Percentiles rank a stretch among this genome's conserved stretches.
Evolutionary conservation across 2,888 invertebrate genomes (phyloP).

Genomic region (Spilosoma lubricipeda): DNA sequence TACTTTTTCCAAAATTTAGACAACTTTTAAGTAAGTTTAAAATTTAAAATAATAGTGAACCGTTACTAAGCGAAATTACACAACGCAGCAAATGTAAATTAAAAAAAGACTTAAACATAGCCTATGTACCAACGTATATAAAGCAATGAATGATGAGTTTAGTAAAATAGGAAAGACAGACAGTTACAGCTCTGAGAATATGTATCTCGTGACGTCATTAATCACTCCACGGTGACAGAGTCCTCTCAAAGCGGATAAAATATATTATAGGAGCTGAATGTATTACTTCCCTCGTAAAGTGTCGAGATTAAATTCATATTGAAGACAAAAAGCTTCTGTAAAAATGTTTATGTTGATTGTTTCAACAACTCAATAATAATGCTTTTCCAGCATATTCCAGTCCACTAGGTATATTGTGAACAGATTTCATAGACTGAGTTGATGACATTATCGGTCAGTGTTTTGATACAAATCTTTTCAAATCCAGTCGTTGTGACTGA

Average conservation of each 20-base stretch:
- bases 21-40: too few relatives aligned
- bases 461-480: too few relatives aligned
- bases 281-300: neutral
- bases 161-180: neutral
- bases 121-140: neutral
- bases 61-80: neutral
- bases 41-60: too few relatives aligned
- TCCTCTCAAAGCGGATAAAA: neutral
- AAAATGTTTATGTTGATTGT: neutral
- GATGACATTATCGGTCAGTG: too few relatives aligned
- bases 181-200: neutral
- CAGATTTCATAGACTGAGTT: too few relatives aligned
- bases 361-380: neutral
- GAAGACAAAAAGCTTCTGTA: neutral
- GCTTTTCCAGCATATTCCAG: too few relatives aligned
- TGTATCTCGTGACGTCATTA: neutral
- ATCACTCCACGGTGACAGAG: slow-evolving; percentile 15
- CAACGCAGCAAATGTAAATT: neutral
- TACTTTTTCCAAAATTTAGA: too few relatives aligned
- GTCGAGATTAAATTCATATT: neutral
- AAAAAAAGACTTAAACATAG: too few relatives aligned
- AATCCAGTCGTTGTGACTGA: too few relatives aligned
- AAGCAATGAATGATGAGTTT: neutral
- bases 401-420: too few relatives aligned
- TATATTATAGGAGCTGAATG: neutral